A percentile compares a stretch with the other conserved stretches of the same genome.
These are phyloP conservation scores for Scaptomyza graminum DNA, from an alignment of 1,140 invertebrate species.

Conservation along the genomic window DNA sequence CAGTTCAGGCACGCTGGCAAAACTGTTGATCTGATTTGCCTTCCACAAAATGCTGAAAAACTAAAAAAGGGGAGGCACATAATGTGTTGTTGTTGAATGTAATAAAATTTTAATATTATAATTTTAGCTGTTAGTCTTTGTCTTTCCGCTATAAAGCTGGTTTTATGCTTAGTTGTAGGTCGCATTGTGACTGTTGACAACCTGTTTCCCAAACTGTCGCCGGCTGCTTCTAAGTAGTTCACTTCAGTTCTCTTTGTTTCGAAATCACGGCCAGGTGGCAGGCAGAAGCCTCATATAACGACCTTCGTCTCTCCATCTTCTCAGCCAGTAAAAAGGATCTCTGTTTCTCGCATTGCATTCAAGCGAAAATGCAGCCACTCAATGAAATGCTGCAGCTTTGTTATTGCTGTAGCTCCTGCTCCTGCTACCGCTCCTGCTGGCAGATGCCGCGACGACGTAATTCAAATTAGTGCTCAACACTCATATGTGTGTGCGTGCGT, in stretches of 20 bases:
- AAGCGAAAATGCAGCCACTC: conserved; percentile 51
- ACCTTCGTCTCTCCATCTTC: neutral
- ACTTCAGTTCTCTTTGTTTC: conserved; percentile 18
- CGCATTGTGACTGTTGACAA: conserved; percentile 39
- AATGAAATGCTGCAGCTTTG: neutral
- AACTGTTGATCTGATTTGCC: conserved; percentile 72
- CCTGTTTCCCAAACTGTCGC: conserved; percentile 47
- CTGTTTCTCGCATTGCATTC: conserved; percentile 60
- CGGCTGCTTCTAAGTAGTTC: conserved; percentile 45
- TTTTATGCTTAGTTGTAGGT: conserved; percentile 31
- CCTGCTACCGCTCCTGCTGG: conserved; percentile 26
- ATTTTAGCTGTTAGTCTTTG: conserved; percentile 53
- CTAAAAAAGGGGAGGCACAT: conserved; percentile 25
- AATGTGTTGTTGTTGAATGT: conserved; percentile 4
- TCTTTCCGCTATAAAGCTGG: conserved; percentile 23
- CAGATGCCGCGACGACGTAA: conserved; percentile 57
- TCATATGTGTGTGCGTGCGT: conserved; percentile 26
- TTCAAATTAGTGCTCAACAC: conserved; percentile 75
- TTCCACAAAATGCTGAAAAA: neutral
- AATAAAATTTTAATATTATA: conserved; percentile 65
- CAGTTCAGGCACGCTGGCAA: conserved; percentile 61
- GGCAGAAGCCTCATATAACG: conserved; percentile 23
- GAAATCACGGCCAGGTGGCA: conserved; percentile 66
- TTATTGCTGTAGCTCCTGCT: conserved; percentile 4
- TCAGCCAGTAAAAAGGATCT: conserved; percentile 46